Evolutionary conservation across 2,113 vertebrate species (phyloP).

Genomic region (Apodemus sylvaticus): DNA sequence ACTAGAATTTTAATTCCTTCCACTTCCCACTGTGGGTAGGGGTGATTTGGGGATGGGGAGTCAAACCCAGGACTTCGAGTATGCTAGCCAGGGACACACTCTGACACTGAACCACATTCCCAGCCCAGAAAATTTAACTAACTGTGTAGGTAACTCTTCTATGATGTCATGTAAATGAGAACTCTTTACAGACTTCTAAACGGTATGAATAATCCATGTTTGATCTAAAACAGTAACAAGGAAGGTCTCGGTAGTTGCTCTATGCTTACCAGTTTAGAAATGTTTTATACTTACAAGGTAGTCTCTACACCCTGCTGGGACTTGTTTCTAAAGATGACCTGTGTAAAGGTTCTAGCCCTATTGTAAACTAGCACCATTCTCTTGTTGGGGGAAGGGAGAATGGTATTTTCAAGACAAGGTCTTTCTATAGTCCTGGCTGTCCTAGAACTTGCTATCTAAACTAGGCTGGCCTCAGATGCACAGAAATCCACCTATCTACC

Average conservation of each 20-base stretch:
- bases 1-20: not conserved
- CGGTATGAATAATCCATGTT: not conserved
- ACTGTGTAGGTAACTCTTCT: too few relatives aligned
- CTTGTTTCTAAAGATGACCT: not conserved
- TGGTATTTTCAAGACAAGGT: not conserved
- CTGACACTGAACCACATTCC: not conserved
- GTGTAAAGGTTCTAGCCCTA: not conserved
- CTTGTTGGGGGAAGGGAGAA: not conserved
- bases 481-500: not conserved
- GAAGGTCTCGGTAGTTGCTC: not conserved
- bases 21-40: not conserved
- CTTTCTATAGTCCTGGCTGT: not conserved
- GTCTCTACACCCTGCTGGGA: not conserved
- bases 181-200: not conserved
- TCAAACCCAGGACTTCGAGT: not conserved
- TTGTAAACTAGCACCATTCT: not conserved
- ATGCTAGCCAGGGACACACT: not conserved
- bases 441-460: not conserved
- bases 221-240: not conserved
- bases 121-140: not conserved
- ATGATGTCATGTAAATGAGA: not conserved
- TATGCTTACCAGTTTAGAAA: not conserved
- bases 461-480: not conserved
- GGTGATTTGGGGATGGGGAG: not conserved
- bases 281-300: constrained; percentile 1